Evolutionary conservation across 2,888 invertebrate species (phyloP), one percentile per base, ranked within the genome.

Genomic region (Boloria selene): DNA sequence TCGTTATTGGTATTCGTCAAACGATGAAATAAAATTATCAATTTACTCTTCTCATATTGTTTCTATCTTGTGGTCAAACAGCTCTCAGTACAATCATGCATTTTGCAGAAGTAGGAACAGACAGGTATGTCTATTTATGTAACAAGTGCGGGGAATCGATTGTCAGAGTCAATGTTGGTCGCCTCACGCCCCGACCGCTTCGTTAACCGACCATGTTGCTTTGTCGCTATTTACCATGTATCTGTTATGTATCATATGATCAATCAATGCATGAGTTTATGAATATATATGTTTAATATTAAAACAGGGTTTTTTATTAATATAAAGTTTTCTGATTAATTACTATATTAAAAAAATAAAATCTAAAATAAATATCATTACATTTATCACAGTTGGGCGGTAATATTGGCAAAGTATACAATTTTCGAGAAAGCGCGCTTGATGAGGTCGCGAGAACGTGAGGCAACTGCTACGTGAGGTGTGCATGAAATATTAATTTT

Each of bases 131-230:
- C 65, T 68, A 65, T 65, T 61, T 67, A 67, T 58, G 65, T 70
- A 65, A 52, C 55, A 64, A 68, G 70, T 74, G 67, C 63, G 60
- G 65, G 58, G 67, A 71, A 73, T 74, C 70, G 76, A 74, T 74
- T 71, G 69, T 71, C 67, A 61, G 70, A 72, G 67, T 67, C 69
- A 72, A 74, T 75, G 73, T 73, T 73, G 72, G 70, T 68, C 73
- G 67, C 68, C 73, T 70, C 68, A 70, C 73, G 68, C 70, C 67
- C 69, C 67, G 67, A 70, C 72, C 73, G 72, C 74, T 73, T 74
- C 74, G 72, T 75, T 75, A 74, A 71, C 71, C 70, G 62, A 72
- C 61, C 68, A 56, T 67, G 60, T 61, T 69, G 61, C 65, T 65
- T 55, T 63, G 65, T 61, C 61, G 60, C 61, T 68, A 69, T 61